Percentiles rank a stretch among this genome's conserved stretches.
Conservation (phyloP, 2,797 vertebrate species). For the Hapalemur alaotrensis region DNA sequence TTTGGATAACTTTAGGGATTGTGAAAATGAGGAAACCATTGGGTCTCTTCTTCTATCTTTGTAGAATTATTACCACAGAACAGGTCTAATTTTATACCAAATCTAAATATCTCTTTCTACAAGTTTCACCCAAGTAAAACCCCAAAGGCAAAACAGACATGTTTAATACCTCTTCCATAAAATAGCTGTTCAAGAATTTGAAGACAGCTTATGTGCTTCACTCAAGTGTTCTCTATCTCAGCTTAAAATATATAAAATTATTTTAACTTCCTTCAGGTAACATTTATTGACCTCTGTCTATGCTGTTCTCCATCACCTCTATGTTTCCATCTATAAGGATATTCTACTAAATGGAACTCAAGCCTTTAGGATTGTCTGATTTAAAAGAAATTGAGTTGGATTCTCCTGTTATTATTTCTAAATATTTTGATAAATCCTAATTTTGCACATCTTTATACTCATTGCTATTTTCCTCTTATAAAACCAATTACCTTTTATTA, state of each 20-base stretch:
- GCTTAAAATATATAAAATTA: neutral
- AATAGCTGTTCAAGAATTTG: neutral
- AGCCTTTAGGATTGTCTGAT: neutral
- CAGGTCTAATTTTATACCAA: conserved; percentile 9
- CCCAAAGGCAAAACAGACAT: neutral
- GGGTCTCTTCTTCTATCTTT: neutral
- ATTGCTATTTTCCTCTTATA: neutral
- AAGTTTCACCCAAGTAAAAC: neutral
- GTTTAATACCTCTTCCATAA: neutral
- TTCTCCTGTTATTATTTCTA: neutral
- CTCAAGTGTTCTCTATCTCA: neutral
- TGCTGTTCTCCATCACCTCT: neutral
- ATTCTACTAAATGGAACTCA: neutral
- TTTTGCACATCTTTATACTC: neutral
- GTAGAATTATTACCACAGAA: conserved; percentile 4
- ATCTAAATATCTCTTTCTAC: neutral
- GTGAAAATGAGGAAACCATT: conserved; percentile 24
- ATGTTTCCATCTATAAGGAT: neutral
- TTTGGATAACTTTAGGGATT: conserved; percentile 45
- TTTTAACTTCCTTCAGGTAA: neutral
- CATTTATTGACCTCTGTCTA: neutral
- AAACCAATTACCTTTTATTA: neutral
- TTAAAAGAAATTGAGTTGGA: neutral
- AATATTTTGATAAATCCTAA: neutral
- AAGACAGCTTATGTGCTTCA: neutral